phyloP scores from a whole-genome alignment of 2,113 vertebrate genomes.

The Halcyon malimbica region DNA sequence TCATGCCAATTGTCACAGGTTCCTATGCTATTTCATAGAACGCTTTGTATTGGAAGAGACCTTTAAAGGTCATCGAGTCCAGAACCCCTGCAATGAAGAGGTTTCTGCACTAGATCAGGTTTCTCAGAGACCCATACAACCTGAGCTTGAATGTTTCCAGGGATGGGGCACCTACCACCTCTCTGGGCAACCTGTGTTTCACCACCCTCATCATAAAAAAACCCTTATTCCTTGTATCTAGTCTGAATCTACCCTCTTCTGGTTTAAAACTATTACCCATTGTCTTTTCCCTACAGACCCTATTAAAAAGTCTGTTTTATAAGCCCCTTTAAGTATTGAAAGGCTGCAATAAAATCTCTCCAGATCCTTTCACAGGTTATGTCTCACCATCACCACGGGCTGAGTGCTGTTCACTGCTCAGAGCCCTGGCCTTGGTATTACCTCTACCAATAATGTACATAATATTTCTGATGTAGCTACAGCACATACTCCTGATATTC shows the following conservation, averaged over 20 bases:
- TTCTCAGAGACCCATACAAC: background rate
- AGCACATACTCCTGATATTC: background rate
- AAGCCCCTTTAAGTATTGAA: background rate
- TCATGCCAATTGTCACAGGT: background rate
- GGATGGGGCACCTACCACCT: background rate
- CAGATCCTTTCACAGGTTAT: background rate
- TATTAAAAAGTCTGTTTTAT: background rate
- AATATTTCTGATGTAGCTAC: background rate
- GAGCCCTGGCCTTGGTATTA: background rate
- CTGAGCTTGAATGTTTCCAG: background rate
- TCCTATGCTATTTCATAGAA: background rate
- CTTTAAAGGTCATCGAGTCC: background rate
- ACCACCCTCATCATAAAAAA: background rate
- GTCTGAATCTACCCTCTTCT: background rate
- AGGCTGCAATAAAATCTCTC: background rate
- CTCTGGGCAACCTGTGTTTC: background rate
- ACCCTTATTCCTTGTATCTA: background rate
- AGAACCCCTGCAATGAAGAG: background rate
- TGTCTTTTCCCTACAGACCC: background rate
- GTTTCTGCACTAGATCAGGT: background rate
- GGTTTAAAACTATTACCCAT: background rate
- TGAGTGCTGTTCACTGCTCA: background rate
- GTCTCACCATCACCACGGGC: background rate
- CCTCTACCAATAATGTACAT: background rate
- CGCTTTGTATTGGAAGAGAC: background rate